A percentile compares a stretch with the other conserved stretches of the same genome.
Conservation (phyloP, 2,797 vertebrate genomes). For the Gastrophryne carolinensis region DNA sequence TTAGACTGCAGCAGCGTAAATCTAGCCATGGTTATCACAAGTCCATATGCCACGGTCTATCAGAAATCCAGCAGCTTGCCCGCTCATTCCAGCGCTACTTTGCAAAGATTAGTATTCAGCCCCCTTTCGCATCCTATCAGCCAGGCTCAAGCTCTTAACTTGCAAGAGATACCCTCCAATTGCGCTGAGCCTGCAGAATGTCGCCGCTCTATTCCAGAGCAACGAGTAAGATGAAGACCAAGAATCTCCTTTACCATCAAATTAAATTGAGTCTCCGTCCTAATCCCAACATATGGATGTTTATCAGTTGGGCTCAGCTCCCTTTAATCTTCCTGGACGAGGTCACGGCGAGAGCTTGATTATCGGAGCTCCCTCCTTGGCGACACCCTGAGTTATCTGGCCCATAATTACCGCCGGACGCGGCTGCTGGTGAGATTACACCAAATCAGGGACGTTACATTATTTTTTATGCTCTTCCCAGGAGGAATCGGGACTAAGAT, state of each 20-base stretch:
- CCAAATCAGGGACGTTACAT: too few species aligned
- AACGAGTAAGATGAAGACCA: background rate
- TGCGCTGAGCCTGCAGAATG: background rate
- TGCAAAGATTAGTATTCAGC: background rate
- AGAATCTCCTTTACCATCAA: background rate
- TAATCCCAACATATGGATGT: constrained; percentile 11
- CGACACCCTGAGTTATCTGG: background rate
- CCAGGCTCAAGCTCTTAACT: background rate
- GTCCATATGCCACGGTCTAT: too few species aligned
- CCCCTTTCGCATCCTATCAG: background rate
- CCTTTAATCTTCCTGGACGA: background rate
- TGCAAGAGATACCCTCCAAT: background rate
- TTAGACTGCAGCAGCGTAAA: too few species aligned
- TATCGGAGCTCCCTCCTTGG: background rate
- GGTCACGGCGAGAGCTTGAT: background rate
- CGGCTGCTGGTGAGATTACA: too few species aligned
- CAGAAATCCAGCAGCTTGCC: too few species aligned
- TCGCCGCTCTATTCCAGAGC: background rate
- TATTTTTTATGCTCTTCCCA: too few species aligned
- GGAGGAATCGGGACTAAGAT: too few species aligned
- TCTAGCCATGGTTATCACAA: too few species aligned
- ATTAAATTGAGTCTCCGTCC: background rate
- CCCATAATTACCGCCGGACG: background rate
- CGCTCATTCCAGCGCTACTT: too few species aligned
- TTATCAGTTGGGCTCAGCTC: constrained; percentile 7